Evolutionary conservation across 2,113 vertebrate genomes (phyloP), one percentile per base, ranked within the genome.

Genomic region (Vanacampus margaritifer): DNA sequence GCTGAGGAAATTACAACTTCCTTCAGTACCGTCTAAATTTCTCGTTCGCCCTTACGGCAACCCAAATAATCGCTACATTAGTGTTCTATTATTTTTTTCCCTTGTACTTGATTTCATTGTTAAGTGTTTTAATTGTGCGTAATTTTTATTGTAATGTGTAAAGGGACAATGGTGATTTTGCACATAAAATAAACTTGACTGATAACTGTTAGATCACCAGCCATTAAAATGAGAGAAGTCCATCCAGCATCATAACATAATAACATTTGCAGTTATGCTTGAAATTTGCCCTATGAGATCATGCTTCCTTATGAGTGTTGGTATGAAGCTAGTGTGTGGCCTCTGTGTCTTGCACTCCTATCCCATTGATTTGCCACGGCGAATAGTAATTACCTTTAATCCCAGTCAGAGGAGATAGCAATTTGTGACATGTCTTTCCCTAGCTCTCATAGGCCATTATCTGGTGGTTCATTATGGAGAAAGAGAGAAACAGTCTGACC

Each of bases 361-460:
- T 80, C 71, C 80, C 83, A 87, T 84, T 87, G 85, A 90, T 90
- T 81, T 86, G 65, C 72, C 72, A 64, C 59, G 64, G 73, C 79
- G 61, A 84, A 71, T 75, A 79, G 84, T 90, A 90, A 90, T 89
- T 88, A 87, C 73, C 67, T 65, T 81, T 87, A 89, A 90, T 89
- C 86, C 88, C 68, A 83, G 87, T 88, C 86, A 84, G 81, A 86
- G 84, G 84, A 87, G 81, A 68, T 74, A 72, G 84, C 80, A 75
- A 81, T 88, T 85, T 87, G 85, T 83, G 87, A 81, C 85, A 75
- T 72, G 81, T 74, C 85, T 80, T 71, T 82, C 76, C 66, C 28
- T 50, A 77, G 77, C 64, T 77, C 74, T 80, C 68, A 71, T 66
- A 67, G 86, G 72, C 75, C 84, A 82, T 88, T 85, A 84, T 84